Base-by-base conservation (phyloP, 2,113 vertebrate genomes). In the Mesoclemmys tuberculata region DNA sequence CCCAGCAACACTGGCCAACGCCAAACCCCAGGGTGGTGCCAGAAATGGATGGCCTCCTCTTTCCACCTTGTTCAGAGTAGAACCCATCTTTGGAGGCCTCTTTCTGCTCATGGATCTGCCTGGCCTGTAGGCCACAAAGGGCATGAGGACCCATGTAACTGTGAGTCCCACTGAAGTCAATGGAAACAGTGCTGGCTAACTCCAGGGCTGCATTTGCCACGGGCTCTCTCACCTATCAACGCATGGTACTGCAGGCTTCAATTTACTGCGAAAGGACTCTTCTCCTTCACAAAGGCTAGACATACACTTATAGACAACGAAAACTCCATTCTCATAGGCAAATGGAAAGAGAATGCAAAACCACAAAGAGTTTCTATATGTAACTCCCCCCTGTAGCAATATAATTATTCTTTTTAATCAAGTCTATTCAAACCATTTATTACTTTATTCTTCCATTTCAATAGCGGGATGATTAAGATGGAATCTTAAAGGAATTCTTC, bases 321-420 rank as follows among this genome's bases (percentile, higher is more conserved):
- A 96, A 92, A 86, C 22, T 87, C 90, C 2, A 0, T 85, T 96
- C 87, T 75, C 58, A 49, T 68, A 91, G 85, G 87, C 90, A 85
- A 95, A 93, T 84, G 93, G 87, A 88, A 80, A 79, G 90, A 96
- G 93, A 97, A 98, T 97, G 92, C 94, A 93, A 96, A 96, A 77
- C 94, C 88, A 83, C 79, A 46, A 93, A 90, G 94, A 93, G 84
- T 97, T 97, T 97, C 96, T 97, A 97, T 96, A 97, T 97, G 97
- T 97, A 97, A 97, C 94, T 84, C 24, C 74, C 87, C 94, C 94
- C 89, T 86, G 26, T 75, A 96, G 93, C 95, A 97, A 98, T 97
- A 96, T 96, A 98, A 98, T 98, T 97, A 98, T 96, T 97, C 97
- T 95, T 97, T 97, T 97, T 98, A 98, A 98, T 98, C 97, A 98